Evolutionary conservation across 2,888 invertebrate genomes (phyloP), one percentile per base, ranked within the genome.

Genomic region (Achlya flavicornis): DNA sequence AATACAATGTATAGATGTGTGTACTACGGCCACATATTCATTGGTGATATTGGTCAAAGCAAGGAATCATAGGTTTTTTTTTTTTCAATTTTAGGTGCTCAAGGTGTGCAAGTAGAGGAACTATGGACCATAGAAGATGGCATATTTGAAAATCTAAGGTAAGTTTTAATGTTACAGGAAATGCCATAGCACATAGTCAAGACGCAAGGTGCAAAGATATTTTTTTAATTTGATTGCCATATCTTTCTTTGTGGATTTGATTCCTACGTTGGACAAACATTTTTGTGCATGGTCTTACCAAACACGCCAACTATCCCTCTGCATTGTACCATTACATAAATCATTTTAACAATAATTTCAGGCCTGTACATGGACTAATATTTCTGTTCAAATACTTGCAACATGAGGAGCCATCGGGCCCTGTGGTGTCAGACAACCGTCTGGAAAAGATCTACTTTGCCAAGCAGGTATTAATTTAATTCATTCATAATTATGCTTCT

Each of bases 331-430:
- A 46, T n/a, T 43, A 14, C n/a, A 46, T 3, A 46, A 6, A 6
- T 26, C 2, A 46, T 46, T 10, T n/a, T 46, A 7, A 46, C 4
- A 10, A 53, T 19, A 53, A 26, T 88, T 89, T 61, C 85, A 98
- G 98, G 83, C 99, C 99, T 0, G 97, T 99, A n/a, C 98, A 99
- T 94, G 99, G 99, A 35, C 94, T 99, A 63, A 98, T 99, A 88
- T 99, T 99, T 85, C 92, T 99, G 63, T 99, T 99, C 91, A 98
- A 99, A 94, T 99, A 97, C 96, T 95, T 97, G 16, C 96, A 97
- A 84, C 96, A 97, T 80, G 97, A 97, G 75, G 96, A 97, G 78
- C 96, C 97, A 0, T 94, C 96, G 0, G 98, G 98, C 4, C 95
- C 96, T 8, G 91, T 98, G 57, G 98, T 99, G 0, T 95, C 96